Percentiles rank a stretch among this genome's conserved stretches.
These are phyloP conservation scores for Lepus americanus DNA, from an alignment of 2,113 vertebrate genomes.

Conservation along the genomic window DNA sequence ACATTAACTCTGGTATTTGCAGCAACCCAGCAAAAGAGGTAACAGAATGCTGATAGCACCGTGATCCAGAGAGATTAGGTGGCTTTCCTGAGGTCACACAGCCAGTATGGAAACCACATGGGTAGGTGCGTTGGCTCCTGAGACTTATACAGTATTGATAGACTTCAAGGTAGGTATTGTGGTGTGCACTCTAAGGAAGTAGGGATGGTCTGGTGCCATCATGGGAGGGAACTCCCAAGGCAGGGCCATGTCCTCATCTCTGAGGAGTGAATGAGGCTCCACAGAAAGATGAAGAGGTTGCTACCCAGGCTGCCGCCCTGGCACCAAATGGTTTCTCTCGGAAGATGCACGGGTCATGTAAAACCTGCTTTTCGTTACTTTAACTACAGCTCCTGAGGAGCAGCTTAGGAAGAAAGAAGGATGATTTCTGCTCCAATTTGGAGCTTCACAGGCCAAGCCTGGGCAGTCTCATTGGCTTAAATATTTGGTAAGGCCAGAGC, in stretches of 20 bases:
- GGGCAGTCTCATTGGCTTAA: too few species aligned
- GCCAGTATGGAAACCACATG: background rate
- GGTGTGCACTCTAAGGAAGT: background rate
- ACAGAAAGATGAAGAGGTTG: background rate
- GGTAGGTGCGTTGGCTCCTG: background rate
- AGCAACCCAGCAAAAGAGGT: background rate
- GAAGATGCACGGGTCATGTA: background rate
- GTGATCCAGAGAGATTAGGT: background rate
- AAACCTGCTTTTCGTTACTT: too few species aligned
- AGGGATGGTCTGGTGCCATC: background rate
- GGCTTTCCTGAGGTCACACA: background rate
- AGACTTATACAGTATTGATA: background rate
- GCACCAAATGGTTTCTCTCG: background rate
- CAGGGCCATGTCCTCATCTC: accelerated
- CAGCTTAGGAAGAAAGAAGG: too few species aligned
- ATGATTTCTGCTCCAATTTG: too few species aligned
- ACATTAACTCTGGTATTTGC: background rate
- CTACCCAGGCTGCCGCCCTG: background rate
- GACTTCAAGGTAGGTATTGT: background rate
- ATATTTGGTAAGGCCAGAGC: too few species aligned
- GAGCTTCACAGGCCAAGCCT: too few species aligned
- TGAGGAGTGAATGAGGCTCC: background rate
- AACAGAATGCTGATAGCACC: background rate
- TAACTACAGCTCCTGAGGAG: too few species aligned
- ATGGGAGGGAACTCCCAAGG: background rate